Base-by-base conservation (phyloP, 30 jellyfish, hydroid and myxozoan species). In the Nemopilema nomurai region DNA sequence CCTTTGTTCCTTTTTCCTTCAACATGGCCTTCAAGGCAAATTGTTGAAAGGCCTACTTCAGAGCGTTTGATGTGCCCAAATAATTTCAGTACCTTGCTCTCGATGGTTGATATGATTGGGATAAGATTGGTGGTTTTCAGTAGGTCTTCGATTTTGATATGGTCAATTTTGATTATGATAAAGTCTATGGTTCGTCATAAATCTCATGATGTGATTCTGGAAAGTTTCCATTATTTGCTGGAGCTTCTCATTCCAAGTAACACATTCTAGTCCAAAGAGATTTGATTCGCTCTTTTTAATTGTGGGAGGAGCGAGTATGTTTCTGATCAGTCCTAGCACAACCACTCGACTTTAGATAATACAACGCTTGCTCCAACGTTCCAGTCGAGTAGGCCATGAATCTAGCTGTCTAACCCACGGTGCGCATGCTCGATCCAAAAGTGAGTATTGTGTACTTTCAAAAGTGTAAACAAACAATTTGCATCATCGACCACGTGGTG, bases 151-250 rank as follows among this genome's bases (percentile, higher is more conserved):
- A 41, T 41, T 41, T 41, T 41, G 57, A 41, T 41, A 41, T 41
- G 57, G 57, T 41, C 57, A 41, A 41, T 41, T n/a, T n/a, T n/a
- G n/a, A n/a, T n/a, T n/a, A n/a, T n/a, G n/a, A n/a, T n/a, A n/a
- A 41, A 41, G 57, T 41, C 6, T 41, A 41, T 41, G 57, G 13
- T 74, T 49, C 81, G 84, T 49, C 84, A 30, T 49, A 70, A 49
- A 74, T 74, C 74, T 74, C 84, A 74, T 74, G 32, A 74, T 74
- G 32, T 49, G 84, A 28, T 74, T 74, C 49, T 74, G 74, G 50
- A 74, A 74, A 23, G 80, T 28, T 49, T 74, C 84, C 25, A 74
- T 31, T 21, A 7, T 31, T 21, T 74, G 74, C 32, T 16, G 75
- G 27, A 31, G 76, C 80, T 49, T 74, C 9, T 19, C 24, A 3